Evolutionary conservation across 1,140 invertebrate genomes (phyloP), one percentile per base, ranked within the genome.

Genomic region (Lasioglossum albipes): DNA sequence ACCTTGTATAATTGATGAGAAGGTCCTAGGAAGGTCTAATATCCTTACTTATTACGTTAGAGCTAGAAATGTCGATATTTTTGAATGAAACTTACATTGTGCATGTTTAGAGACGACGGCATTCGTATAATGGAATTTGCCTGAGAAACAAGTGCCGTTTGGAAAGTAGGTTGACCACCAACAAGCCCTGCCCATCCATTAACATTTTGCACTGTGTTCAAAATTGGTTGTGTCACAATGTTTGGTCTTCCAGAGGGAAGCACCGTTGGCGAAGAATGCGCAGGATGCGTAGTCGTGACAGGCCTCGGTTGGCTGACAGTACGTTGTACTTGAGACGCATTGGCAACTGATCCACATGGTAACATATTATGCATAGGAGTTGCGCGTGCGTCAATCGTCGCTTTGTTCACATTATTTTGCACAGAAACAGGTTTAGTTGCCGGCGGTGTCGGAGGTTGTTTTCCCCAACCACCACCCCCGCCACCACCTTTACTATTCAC

Each of bases 381-480:
- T 0, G 86, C 67, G 18, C 90, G 81, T 7, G 90, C 76, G 70
- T 88, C 91, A 13, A 92, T 83, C 20, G 71, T 36, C 16, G 89
- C 67, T 75, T 90, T 92, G 27, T 81, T 91, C 13, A 84, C 81
- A 69, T 89, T 92, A 77, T 89, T 93, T 73, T 90, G 90, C 13
- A 89, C 87, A 59, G 79, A 73, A 59, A 82, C 71, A 16, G 84
- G 83, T 27, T 82, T 91, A 3, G 75, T 75, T 10, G 54, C 81
- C 1, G 92, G 93, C 31, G 92, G 93, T 59, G 91, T 91, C 0
- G 92, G 88, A 41, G 94, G 95, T 78, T 95, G 95, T 64, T 95
- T 93, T 0, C 95, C 95, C 95, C 95, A 95, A 67, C 95, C 95
- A 2, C 95, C 94, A 27, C 94, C 94, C 85, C 94, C 94, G 87